Evolutionary conservation across 2,113 vertebrate species (phyloP), one percentile per base, ranked within the genome.

Genomic region (Ondatra zibethicus): DNA sequence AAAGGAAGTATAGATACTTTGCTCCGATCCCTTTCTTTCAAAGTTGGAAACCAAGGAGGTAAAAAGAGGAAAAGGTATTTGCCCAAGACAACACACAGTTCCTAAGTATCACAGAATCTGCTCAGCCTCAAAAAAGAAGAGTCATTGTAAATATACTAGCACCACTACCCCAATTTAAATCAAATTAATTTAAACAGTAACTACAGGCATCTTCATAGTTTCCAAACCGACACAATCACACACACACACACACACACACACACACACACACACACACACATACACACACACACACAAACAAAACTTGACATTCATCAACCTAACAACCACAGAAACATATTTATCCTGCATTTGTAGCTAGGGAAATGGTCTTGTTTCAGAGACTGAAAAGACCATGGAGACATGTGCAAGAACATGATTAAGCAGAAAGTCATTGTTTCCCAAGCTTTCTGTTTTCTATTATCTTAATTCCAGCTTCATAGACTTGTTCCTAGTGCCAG

Each of bases 321-420:
- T 77, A 92, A 95, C 36, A 72, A 77, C 31, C 31, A 50, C 7
- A 23, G 88, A 92, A 25, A 6, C 36, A 68, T 42, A 88, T 63
- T 52, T 42, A 91, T 4, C 3, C 10, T 87, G 68, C 23, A 81
- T 95, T 87, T 91, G 68, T 61, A 95, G 85, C 52, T 27, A 73
- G 72, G 77, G 80, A 92, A 95, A 95, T 95, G 61, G 63, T 31
- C 76, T 91, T 91, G 36, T 81, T 98, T 95, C 66, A 92, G 92
- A 92, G 84, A 96, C 72, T 91, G 70, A 94, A 90, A 89, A 82
- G 81, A 77, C 5, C 3, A 42, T 19, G 61, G 81, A 52, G 45
- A 84, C n/a, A 45, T 7, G 16, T 89, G 76, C 52, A 63, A 95
- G 61, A 21, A 39, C 33, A 75, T 87, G 86, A 96, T 89, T 92